Evolutionary conservation across 2,888 invertebrate genomes (phyloP), one percentile per base, ranked within the genome.

Genomic region (Rhagophthalmus giganteus): DNA sequence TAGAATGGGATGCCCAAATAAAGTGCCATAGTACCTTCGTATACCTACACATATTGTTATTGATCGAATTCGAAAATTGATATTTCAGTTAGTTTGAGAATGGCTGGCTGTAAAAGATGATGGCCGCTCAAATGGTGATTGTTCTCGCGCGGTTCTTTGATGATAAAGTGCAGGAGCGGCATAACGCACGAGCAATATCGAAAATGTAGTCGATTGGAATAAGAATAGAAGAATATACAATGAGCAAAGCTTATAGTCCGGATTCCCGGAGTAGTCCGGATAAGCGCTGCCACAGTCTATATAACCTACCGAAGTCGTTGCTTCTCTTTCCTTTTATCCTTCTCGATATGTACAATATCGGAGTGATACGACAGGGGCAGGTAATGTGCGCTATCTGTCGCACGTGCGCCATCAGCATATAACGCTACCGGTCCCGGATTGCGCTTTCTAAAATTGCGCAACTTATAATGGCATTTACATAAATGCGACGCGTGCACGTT

Each of bases 151-250:
- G 58, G 60, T 58, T 61, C 57, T 63, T 63, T 63, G 67, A 68
- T 66, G 66, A 67, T 67, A 65, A 65, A 67, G 62, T 66, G 65
- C 63, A 65, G 57, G 59, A 62, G 57, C 57, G 63, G 63, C 64
- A 66, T 65, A 67, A 68, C 66, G 64, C 66, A 65, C 61, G 59
- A 61, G 62, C 65, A 65, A 68, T 66, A 68, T 68, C 63, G 62
- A 61, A 60, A 67, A 65, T 60, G 65, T 66, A 66, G 66, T 66
- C 65, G 65, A 66, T 63, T 58, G 67, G 65, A 67, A 67, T 66
- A 68, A 66, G 65, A 67, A 65, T 64, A 41, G 64, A 55, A 42
- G 65, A 66, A 66, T 66, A 65, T 63, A 55, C 60, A 66, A 66
- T 67, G 65, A 67, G 64, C 44, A 40, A 32, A 39, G 28, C 38